Base-by-base conservation (phyloP, 1,140 invertebrate genomes). In the Temnothorax nylanderi region DNA sequence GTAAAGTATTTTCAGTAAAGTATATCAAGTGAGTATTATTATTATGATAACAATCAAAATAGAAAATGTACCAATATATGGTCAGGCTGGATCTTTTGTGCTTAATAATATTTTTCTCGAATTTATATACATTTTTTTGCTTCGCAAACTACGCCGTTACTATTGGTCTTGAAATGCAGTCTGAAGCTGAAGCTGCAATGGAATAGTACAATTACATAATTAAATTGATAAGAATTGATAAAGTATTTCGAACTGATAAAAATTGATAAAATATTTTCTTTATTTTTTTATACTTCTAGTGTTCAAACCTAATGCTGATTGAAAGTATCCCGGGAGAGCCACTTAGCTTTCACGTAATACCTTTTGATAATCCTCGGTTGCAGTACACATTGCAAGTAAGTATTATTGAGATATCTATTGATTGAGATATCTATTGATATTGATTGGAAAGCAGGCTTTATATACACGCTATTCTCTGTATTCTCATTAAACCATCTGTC, bases 281-380 rank as follows among this genome's bases (percentile, higher is more conserved):
- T 1, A 34, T 65, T 81, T 74, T 74, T 47, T 47, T 37, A 34
- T 94, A 92, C 80, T 90, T 94, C 49, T 95, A 99, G 98, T 99
- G 98, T 96, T 99, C 98, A 85, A 99, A 99, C 95, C 96, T 99
- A 95, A 99, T 99, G 98, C 95, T 99, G 69, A 99, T 99, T 92
- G 99, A 99, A 94, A 98, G 98, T 93, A 98, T 99, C 91, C 97
- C 98, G 51, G 98, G 98, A 47, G 98, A 99, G 92, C 98, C 98
- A 10, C 96, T 99, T 41, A 98, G 98, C 94, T 99, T 99, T 95
- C 98, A 99, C 95, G 98, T 99, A 47, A 98, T 99, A 92, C 98
- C 99, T 58, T 99, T 99, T 95, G 98, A 99, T 94, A 98, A 98
- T 96, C 98, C 98, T 76, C 96, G 97, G 87, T 95, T 97, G 76